phyloP scores from a whole-genome alignment of 2,113 vertebrate genomes.

The Coracopsis vasa region DNA sequence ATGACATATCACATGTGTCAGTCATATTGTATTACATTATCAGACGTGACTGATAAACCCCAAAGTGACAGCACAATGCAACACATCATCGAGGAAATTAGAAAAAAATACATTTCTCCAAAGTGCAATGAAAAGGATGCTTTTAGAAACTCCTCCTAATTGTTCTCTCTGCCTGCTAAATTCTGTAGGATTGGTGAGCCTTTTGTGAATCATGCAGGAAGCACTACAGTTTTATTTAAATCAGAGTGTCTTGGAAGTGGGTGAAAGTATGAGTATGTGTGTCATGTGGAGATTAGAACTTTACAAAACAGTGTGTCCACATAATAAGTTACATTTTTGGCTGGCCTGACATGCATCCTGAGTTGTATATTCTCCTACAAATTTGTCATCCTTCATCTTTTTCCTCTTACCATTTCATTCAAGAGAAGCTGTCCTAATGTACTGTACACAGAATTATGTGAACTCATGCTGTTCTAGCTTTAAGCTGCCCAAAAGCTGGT shows the following conservation, averaged over 20 bases:
- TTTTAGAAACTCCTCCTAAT: constrained; percentile 1
- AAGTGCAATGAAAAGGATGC: constrained; percentile 1
- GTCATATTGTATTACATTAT: constrained; percentile 37
- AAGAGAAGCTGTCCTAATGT: neutral
- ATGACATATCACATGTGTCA: constrained; percentile 59
- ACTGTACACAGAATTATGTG: neutral
- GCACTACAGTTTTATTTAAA: neutral
- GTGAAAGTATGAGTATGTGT: neutral
- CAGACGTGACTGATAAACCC: constrained; percentile 43
- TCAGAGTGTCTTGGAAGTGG: neutral
- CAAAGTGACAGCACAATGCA: constrained; percentile 30
- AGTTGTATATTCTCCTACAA: neutral
- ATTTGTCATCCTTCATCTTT: neutral
- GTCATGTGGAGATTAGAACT: neutral
- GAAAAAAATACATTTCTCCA: neutral
- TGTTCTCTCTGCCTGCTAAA: neutral
- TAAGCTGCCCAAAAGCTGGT: neutral
- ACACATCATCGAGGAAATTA: neutral
- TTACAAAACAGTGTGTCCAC: neutral
- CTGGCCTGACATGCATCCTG: neutral
- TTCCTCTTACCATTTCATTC: neutral
- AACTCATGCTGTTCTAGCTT: neutral
- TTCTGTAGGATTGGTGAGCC: neutral
- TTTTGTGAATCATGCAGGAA: constrained; percentile 18
- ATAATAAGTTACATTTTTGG: neutral